Evolutionary conservation across 1,140 invertebrate species (phyloP).

Genomic region (Pseudomyrmex pallidus): DNA sequence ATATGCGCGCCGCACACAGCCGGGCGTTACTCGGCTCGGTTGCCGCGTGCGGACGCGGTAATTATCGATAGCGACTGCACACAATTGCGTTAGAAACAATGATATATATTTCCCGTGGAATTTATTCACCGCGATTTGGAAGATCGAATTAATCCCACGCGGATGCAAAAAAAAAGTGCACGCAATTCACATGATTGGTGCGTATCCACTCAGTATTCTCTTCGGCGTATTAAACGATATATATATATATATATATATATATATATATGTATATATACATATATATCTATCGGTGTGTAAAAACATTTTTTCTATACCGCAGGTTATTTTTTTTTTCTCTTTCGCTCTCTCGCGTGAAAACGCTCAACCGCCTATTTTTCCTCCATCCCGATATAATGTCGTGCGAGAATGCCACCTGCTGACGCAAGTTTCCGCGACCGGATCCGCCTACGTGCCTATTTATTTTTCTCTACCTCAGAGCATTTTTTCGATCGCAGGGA

Average conservation of each 20-base stretch:
- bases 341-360: too few species aligned
- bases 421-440: constrained; percentile 21
- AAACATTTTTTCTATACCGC: constrained; percentile 27
- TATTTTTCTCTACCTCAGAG: constrained; percentile 3
- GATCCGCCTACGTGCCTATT: constrained; percentile 32
- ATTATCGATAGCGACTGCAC: constrained; percentile 28
- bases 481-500: constrained; percentile 54
- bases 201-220: not conserved
- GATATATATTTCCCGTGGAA: constrained; percentile 17
- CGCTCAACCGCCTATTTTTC: not conserved
- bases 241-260: not conserved
- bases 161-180: not conserved
- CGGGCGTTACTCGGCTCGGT: too few species aligned
- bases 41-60: constrained; percentile 14
- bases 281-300: not conserved
- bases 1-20: not conserved
- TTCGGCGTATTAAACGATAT: not conserved
- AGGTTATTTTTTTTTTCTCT: not conserved
- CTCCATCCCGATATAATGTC: constrained; percentile 16
- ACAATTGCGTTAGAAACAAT: constrained; percentile 30
- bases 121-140: constrained; percentile 27
- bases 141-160: constrained; percentile 40
- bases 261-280: too few species aligned
- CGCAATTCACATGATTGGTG: not conserved
- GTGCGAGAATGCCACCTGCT: constrained; percentile 25